Base-by-base conservation (phyloP, 2,113 vertebrate species). In the Tonatia bakeri region DNA sequence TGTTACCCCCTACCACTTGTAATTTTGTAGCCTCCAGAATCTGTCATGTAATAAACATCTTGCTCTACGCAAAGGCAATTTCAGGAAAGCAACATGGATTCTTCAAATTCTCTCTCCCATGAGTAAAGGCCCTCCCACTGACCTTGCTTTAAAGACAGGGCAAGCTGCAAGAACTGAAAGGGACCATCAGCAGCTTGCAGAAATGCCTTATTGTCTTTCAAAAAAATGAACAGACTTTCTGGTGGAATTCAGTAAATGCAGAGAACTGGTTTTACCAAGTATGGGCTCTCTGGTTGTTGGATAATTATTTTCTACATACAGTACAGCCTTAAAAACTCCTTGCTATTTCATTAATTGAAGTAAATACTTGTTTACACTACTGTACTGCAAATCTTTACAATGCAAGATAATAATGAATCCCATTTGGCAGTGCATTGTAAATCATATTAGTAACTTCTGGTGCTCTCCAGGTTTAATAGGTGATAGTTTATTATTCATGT, bases 41-140 rank as follows among this genome's bases (percentile, higher is more conserved):
- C 70, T 96, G 92, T 94, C 90, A 96, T 96, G 94, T 96, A 95
- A 97, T 95, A 95, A 95, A 95, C 83, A 64, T 79, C 90, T 96
- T 94, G 52, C 43, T 94, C 56, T 92, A 95, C 84, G 96, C 87
- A 97, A 96, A 94, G 54, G 72, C 81, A 96, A 95, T 87, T 92
- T 96, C 86, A 96, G 87, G 81, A 94, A 95, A 98, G 82, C 92
- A 97, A 96, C 89, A 93, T 20, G 86, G 82, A 95, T 89, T 89
- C 86, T 96, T 96, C 73, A 95, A 91, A 95, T 96, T 95, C 69
- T 94, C 67, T 91, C 38, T 96, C 67, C 85, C 47, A 83, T 91
- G 91, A 95, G 85, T 75, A 94, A 96, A 97, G 76, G 67, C 77
- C 85, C 91, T 96, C 90, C 84, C 43, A 90, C 84, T 91, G 95